Evolutionary conservation across 2,113 vertebrate species (phyloP), one percentile per base, ranked within the genome.

Genomic region (Dasyprocta punctata): DNA sequence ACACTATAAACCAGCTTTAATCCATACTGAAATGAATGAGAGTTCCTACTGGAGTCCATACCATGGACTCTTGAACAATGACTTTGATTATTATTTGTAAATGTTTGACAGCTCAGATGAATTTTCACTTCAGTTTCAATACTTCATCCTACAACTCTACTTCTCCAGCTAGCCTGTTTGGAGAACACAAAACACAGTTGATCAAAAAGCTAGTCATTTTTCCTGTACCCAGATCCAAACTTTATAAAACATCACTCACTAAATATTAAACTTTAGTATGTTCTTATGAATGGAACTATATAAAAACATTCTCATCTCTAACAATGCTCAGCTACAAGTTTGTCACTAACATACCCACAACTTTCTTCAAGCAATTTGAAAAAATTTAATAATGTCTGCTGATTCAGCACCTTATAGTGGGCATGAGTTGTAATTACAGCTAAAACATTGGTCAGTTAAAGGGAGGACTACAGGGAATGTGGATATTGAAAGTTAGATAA

Each of bases 401-500:
- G 13, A 33, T 49, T 91, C 38, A 81, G 38, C 56, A 95, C 26
- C n/a, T 75, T 96, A 54, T 89, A 95, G 82, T 38, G 10, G 9
- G 16, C 16, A 65, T 33, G 33, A 95, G 16, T 44, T 91, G 54
- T 60, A 14, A 56, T 58, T 73, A 54, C 11, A 56, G 11, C 41
- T 88, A 92, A 93, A 86, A 92, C 17, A 80, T 47, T 90, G 36
- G 60, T 83, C 58, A 13, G 52, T 82, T 91, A 63, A 86, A 41
- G 41, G 12, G 24, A n/a, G 2, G 19, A 22, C 41, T 24, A 67
- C n/a, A 5, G 30, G 30, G 12, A 71, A 10, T 12, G 44, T 63
- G 44, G 36, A 22, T 85, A 30, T 92, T 90, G 80, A 89, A 92
- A 92, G 52, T 96, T 65, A 93, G 77, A 95, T 81, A 91, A 96